Base-by-base conservation (phyloP, 2,113 vertebrate species). In the Albula glossodonta region DNA sequence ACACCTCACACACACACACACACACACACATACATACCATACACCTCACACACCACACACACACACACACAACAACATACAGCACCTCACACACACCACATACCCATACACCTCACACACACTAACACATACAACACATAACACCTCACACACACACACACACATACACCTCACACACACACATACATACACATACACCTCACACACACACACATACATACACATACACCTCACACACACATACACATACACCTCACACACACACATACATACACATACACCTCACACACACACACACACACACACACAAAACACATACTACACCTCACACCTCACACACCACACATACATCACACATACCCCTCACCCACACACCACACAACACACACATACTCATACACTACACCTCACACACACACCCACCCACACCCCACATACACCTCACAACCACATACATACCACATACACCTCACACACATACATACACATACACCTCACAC, bases 231-330 rank as follows among this genome's bases (percentile, higher is more conserved):
- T 78, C 25, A 9, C 12, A 10, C 52, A n/a, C n/a, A n/a, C n/a
- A n/a, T n/a, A n/a, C n/a, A n/a, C n/a, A n/a, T n/a, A n/a, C n/a
- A n/a, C n/a, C n/a, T n/a, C 80, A 81, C 50, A 82, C 22, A 78
- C 22, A 78, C 83, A 84, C 31, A 82, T 82, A 41, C 81, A 1
- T 25, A 8, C 25, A 41, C 31, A 41, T 41, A 41, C 31, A 41
- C 31, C 57, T 78, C 25, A 52, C 80, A 81, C 80, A 81, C 50
- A 82, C 22, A 78, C 22, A 78, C 83, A 84, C 31, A 82, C 57
- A 41, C 81, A 1, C 13, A 8, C 25, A 41, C 31, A 41, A n/a
- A n/a, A n/a, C n/a, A n/a, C n/a, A n/a, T n/a, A n/a, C n/a, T 41
- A 41, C 31, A 41, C 31, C 57, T 78, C 25, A 9, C 12, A 10